Evolutionary conservation across 2,797 vertebrate genomes (phyloP), one percentile per base, ranked within the genome.

Genomic region (Pipistrellus nathusii): DNA sequence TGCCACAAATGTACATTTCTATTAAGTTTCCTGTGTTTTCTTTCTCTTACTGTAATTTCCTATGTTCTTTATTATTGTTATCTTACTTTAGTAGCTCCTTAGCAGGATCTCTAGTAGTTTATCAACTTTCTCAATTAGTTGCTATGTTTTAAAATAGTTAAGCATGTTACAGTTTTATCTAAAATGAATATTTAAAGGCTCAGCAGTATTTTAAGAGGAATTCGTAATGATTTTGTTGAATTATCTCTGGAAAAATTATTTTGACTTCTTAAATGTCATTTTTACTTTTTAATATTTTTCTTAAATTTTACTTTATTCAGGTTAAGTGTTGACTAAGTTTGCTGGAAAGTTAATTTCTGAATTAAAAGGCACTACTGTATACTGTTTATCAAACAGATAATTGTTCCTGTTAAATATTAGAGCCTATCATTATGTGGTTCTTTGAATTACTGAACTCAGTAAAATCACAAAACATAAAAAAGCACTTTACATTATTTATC

Each of bases 401-500:
- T 77, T 81, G 17, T 75, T 94, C 18, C 5, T 53, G 0, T 85
- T 76, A 93, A 80, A 44, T 84, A 85, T 41, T 72, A 88, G 21
- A 78, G 10, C 38, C 48, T 59, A 35, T 88, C 41, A 77, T 85
- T 88, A 53, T 25, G 8, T n/a, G n/a, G 7, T 51, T 64, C 44
- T 88, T 64, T 75, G 25, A 91, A 35, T 78, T 88, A 66, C 44
- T 68, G 55, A 78, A 71, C 21, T n/a, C n/a, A 80, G 15, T 91
- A 73, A 81, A 80, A 80, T 57, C 73, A 94, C 18, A 75, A 88
- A 80, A 88, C 38, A 78, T 59, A 66, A 72, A 41, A 41, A 82
- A 77, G 62, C 17, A 62, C 64, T 78, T 90, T 27, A n/a, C 85
- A 94, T 77, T 80, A 46, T 83, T 82, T 64, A 77, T 46, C 73